A percentile compares a stretch with the other conserved stretches of the same genome.
Evolutionary conservation across 2,888 invertebrate genomes (phyloP).

Genomic region (Erebia epiphron): DNA sequence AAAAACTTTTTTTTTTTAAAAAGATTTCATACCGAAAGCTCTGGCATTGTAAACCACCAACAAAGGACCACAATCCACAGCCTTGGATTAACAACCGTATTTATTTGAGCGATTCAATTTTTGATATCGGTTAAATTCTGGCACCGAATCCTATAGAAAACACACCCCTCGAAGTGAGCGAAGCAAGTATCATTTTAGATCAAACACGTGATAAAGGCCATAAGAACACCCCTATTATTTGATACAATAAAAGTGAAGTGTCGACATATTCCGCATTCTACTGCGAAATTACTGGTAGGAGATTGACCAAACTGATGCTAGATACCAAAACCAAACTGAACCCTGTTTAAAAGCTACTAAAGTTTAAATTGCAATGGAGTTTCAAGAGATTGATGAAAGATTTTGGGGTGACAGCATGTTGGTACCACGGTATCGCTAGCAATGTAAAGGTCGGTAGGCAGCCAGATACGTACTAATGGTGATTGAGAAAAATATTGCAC

Average conservation of each 20-base stretch:
- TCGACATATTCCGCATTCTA: conserved; percentile 82
- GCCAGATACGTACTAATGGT: conserved; percentile 81
- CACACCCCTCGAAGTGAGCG: conserved; percentile 57
- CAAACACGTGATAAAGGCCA: conserved; percentile 82
- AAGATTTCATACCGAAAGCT: conserved; percentile 27
- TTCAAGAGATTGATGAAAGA: conserved; percentile 53
- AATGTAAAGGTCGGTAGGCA: conserved; percentile 73
- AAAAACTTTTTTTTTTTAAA: conserved; percentile 29
- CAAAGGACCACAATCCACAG: conserved; percentile 46
- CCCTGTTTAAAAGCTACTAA: conserved; percentile 41
- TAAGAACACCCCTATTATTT: conserved; percentile 83
- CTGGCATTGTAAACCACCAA: conserved; percentile 47
- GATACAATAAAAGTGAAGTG: conserved; percentile 83
- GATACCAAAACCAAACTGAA: conserved; percentile 39
- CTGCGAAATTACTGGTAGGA: conserved; percentile 61
- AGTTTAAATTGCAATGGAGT: conserved; percentile 42
- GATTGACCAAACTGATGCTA: conserved; percentile 54
- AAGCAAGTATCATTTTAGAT: conserved; percentile 81
- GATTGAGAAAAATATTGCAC: conserved; percentile 82
- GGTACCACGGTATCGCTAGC: conserved; percentile 59
- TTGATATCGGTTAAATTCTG: conserved; percentile 53
- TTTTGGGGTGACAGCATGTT: conserved; percentile 58
- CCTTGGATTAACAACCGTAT: conserved; percentile 50
- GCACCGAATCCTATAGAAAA: conserved; percentile 56
- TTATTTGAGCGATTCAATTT: conserved; percentile 51